Evolutionary conservation across 2,797 vertebrate genomes (phyloP), one percentile per base, ranked within the genome.

Genomic region (Pelobates cultripes): DNA sequence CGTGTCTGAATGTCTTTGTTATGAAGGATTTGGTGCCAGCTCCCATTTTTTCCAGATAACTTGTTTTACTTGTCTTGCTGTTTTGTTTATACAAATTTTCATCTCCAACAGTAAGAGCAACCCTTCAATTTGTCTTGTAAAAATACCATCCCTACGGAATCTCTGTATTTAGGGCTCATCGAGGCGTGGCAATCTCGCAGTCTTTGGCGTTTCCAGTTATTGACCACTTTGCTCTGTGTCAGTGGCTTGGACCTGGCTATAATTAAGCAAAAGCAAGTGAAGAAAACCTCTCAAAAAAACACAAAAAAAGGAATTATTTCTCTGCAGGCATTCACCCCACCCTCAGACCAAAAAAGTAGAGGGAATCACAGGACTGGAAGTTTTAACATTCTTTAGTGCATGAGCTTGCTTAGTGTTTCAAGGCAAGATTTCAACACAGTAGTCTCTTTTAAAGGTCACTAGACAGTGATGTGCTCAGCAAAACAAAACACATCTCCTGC

Each of bases 371-470:
- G 55, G 42, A 5, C 51, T 73, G 43, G 13, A 28, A 47, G n/a
- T 72, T 71, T 40, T 28, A 12, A 28, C 70, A 69, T 69, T 74
- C 55, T 61, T 68, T 41, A 57, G n/a, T 64, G 42, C 40, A 67
- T 61, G 60, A 67, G 68, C 60, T 60, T 61, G 43, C 51, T 68
- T 17, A 63, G 41, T 70, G 53, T 61, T 73, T 60, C 14, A 73
- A 73, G n/a, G 69, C 81, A 42, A 61, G 42, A n/a, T 70, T 17
- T 73, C 53, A 17, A 70, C 63, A 6, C 51, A 15, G 70, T 69
- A 57, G 28, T 77, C 70, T 69, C 6, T 51, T 73, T 51, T 78
- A 77, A 83, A 74, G 81, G 81, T 83, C 81, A 78, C 61, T 6
- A 74, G 75, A 73, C 70, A 55, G 80, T 6, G 47, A 13, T 81